A percentile compares a stretch with the other conserved stretches of the same genome.
These are phyloP conservation scores for Hycleus cichorii DNA, from an alignment of 1,140 invertebrate genomes.

Conservation along the genomic window DNA sequence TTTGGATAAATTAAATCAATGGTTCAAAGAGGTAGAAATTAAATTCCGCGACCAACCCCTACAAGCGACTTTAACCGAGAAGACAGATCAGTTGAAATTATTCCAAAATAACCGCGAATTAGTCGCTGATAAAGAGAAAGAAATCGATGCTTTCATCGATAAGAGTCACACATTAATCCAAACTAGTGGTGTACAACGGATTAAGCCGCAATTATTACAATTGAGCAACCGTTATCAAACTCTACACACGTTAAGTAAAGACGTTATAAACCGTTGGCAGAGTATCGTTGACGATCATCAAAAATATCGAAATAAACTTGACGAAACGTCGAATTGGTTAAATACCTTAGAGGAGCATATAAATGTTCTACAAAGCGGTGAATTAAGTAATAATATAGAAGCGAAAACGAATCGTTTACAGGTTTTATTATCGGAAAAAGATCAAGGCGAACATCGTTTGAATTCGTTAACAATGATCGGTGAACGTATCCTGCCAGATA, in stretches of 20 bases:
- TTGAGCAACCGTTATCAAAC: slow-evolving; percentile 84
- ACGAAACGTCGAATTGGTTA: slow-evolving; percentile 71
- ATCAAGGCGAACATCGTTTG: slow-evolving; percentile 74
- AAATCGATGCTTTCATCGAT: slow-evolving; percentile 84
- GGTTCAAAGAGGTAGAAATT: slow-evolving; percentile 77
- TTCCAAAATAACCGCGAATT: slow-evolving; percentile 67
- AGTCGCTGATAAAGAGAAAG: slow-evolving; percentile 67
- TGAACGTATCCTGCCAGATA: slow-evolving; percentile 84
- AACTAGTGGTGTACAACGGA: slow-evolving; percentile 72
- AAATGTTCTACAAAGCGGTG: slow-evolving; percentile 47
- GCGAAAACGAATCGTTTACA: slow-evolving; percentile 61
- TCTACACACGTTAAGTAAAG: slow-evolving; percentile 74
- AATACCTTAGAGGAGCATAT: slow-evolving; percentile 68
- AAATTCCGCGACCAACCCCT: slow-evolving; percentile 79
- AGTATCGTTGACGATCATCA: slow-evolving; percentile 78
- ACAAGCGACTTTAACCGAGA: slow-evolving; percentile 72
- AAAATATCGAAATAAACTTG: slow-evolving; percentile 68
- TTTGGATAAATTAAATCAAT: slow-evolving; percentile 70
- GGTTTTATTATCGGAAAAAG: slow-evolving; percentile 70
- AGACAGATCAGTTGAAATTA: slow-evolving; percentile 64
- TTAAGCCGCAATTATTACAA: slow-evolving; percentile 83
- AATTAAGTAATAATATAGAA: slow-evolving; percentile 43
- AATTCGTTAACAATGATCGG: slow-evolving; percentile 63
- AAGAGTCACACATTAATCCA: slow-evolving; percentile 80
- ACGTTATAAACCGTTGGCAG: slow-evolving; percentile 81